Base-by-base conservation (phyloP, 2,888 invertebrate genomes). In the Meta bourneti region DNA sequence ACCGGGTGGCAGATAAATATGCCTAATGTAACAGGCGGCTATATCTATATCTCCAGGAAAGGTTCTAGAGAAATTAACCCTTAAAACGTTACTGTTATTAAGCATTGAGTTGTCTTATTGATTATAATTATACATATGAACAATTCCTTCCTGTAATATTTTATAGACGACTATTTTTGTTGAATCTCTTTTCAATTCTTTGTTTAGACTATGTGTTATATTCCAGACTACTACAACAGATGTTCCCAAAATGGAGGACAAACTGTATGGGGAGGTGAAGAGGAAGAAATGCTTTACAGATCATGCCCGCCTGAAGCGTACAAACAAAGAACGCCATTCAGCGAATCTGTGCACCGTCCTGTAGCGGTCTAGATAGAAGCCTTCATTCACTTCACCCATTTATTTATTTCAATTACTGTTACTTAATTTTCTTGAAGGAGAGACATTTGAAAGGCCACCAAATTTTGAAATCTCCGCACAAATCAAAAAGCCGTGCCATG, bases 281-380 rank as follows among this genome's bases (percentile, higher is more conserved):
- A 75, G 90, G 54, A 91, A 82, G 52, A 86, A 86, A 72, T 48
- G 61, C 6, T 86, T 70, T 16, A 49, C 75, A 48, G 72, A 81
- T n/a, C 80, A 74, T 61, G 48, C 79, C 61, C 86, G 81, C 61
- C 49, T 86, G 51, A 86, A 82, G 48, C 81, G 77, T 78, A 48
- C 86, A 49, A 91, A 82, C 75, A 91, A 91, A 82, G 90, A 91
- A 19, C 86, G 77, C 6, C 90, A 86, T 8, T 61, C 80, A 51
- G 86, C 81, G 77, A 91, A 82, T n/a, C 74, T 86, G 75, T 91
- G 90, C 77, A 86, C 90, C 34, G 82, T 91, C 51, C 90, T 91
- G 52, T 91, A 77, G 86, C 85, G 13, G n/a, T 78, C 61, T 13
- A 48, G 13, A 61, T 69, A 20, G 61, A 13, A 89, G 11, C 61